Evolutionary conservation across 1,140 invertebrate species (phyloP), one percentile per base, ranked within the genome.

Genomic region (Euwallacea fornicatus): DNA sequence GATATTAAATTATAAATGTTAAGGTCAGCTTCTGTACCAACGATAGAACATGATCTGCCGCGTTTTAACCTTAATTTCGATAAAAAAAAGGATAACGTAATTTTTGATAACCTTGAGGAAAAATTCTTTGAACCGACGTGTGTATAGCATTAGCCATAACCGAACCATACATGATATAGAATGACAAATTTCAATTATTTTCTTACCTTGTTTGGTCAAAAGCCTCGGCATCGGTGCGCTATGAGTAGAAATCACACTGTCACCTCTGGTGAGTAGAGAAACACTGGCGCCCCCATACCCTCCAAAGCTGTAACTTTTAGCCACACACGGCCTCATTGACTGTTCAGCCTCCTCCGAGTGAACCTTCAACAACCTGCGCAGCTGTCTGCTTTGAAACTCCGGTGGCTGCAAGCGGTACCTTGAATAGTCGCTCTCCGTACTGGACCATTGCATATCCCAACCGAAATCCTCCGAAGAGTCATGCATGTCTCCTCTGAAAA

Each of bases 221-320:
- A 87, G 81, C 21, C 90, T 81, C 44, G 86, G 78, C 42, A 81
- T 85, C 0, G 68, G 68, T 58, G 85, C 82, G 76, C 78, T 81
- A 68, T 80, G 78, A 2, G 81, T 78, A 8, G 82, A 82, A 56
- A 78, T 75, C 11, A 82, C 77, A 74, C 80, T 81, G 73, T 84
- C 82, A 10, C 80, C 81, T 79, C 82, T 78, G 43, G 72, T 82
- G 11, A 81, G 71, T 7, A 75, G 74, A n/a, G 76, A 76, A 9
- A 77, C 83, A 54, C 53, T 66, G 4, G 21, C 21, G 83, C 83
- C 85, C 6, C 88, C 88, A 76, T 93, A 94, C 13, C 93, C 93
- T 21, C 91, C 92, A 77, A 95, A 95, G 79, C 92, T 94, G 82
- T 91, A 93, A 15, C 91, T 91, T 81, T 95, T 95, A 61, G 91